Evolutionary conservation across 2,888 invertebrate species (phyloP).

Genomic region (Netelia virgata): DNA sequence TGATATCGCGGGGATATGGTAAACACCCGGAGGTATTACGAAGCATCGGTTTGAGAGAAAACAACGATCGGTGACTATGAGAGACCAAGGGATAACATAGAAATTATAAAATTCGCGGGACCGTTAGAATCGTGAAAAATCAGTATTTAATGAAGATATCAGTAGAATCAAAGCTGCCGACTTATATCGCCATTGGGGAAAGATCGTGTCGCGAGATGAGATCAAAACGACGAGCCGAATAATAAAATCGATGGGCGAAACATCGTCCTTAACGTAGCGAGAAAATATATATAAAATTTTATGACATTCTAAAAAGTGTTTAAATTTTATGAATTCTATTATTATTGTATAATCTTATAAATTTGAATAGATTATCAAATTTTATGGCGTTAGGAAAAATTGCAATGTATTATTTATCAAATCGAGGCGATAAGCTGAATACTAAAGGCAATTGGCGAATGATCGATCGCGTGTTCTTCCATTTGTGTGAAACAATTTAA

Average conservation of each 20-base stretch:
- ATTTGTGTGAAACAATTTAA: too few relatives aligned
- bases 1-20: slow-evolving; percentile 19
- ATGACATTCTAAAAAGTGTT: too few relatives aligned
- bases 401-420: background rate
- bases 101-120: slow-evolving; percentile 33
- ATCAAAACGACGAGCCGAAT: slow-evolving; percentile 42
- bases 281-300: too few relatives aligned
- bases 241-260: too few relatives aligned
- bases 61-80: background rate
- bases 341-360: background rate
- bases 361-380: background rate
- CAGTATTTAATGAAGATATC: slow-evolving; percentile 72
- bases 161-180: slow-evolving; percentile 26
- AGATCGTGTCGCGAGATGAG: slow-evolving; percentile 66
- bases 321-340: background rate
- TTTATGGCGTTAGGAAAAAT: background rate
- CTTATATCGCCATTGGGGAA: slow-evolving; percentile 11
- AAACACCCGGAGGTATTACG: background rate
- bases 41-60: slow-evolving; percentile 25
- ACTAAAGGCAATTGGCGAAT: too few relatives aligned
- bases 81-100: slow-evolving; percentile 1
- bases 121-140: slow-evolving; percentile 73
- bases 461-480: too few relatives aligned
- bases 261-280: too few relatives aligned
- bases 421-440: background rate